Base-by-base conservation (phyloP, 1,140 invertebrate species). In the Lineus longissimus region DNA sequence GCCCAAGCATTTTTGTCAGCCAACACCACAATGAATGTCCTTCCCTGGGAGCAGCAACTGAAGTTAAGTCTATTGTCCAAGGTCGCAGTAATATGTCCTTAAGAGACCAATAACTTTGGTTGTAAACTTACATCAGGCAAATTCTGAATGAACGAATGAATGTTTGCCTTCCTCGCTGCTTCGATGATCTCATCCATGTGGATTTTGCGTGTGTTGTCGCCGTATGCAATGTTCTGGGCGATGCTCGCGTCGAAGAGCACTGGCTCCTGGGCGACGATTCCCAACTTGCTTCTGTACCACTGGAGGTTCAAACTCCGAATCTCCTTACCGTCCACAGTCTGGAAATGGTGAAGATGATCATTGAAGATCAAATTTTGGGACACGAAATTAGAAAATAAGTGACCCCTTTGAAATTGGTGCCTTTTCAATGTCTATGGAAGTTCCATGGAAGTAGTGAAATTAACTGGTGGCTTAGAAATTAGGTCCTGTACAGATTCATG, bases 161-260 rank as follows among this genome's bases (percentile, higher is more conserved):
- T 73, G 65, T 75, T 74, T 11, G 77, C 75, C 36, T 62, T 62
- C 25, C 63, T 40, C 15, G 71, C 68, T 9, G 80, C 76, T 30
- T 71, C 69, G 22, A 77, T 71, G 19, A 81, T 67, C 43, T 78
- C 75, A 23, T 72, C 71, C 64, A 79, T 72, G 2, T 59, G 62
- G 1, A 67, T 68, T 57, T 80, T 70, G 11, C 89, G 82, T 19
- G 13, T 36, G 73, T 90, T 91, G 72, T 91, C 88, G 22, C 92
- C 92, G 75, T 94, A 94, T 0, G 88, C 87, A 68, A 95, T 93
- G 76, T 95, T 95, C 73, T 94, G 89, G 0, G 84, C 86, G 65
- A 95, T 93, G 22, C 90, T 91, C 19, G 87, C 83, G 76, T 93
- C 91, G 80, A 95, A 95, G 0, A 96, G 84, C 43, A 93, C 88